Evolutionary conservation across 1,140 invertebrate species (phyloP).

Genomic region (Tetranychus cinnabarinus): DNA sequence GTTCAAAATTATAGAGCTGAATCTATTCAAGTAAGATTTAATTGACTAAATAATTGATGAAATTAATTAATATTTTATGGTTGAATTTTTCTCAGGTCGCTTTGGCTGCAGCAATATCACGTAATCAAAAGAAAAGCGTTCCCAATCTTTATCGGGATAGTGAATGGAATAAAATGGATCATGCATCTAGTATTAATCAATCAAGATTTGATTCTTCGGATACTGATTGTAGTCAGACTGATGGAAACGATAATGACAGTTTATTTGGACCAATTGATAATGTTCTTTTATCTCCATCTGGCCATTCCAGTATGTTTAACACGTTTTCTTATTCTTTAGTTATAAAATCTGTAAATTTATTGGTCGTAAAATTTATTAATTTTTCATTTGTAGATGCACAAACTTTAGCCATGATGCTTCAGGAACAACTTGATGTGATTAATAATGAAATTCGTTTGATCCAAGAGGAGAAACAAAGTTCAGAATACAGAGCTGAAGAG

Average conservation of each 20-base stretch:
- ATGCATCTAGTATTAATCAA: conserved; percentile 73
- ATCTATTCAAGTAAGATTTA: conserved; percentile 2
- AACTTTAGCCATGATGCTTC: conserved; percentile 87
- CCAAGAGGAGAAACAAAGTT: conserved; percentile 92
- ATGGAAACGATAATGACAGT: conserved; percentile 45
- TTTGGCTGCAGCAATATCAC: not conserved
- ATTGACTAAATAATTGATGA: not conserved
- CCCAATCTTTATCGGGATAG: conserved; percentile 29
- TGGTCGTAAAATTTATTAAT: not conserved
- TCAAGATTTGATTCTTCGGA: conserved; percentile 63
- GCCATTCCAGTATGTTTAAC: conserved; percentile 14
- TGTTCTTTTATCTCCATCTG: conserved; percentile 22
- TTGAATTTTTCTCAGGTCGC: not conserved
- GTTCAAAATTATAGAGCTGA: conserved; percentile 11
- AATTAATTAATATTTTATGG: not conserved
- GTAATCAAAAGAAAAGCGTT: conserved; percentile 12
- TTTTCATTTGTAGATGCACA: conserved; percentile 66
- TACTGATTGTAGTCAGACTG: conserved; percentile 45
- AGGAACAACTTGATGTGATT: conserved; percentile 96
- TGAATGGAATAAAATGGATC: conserved; percentile 83
- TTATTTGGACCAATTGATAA: conserved; percentile 32
- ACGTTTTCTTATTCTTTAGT: too few relatives aligned
- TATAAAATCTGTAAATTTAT: too few relatives aligned
- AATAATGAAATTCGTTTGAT: conserved; percentile 94
- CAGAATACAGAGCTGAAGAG: conserved; percentile 83